These are phyloP conservation scores for Caradrina clavipalpis DNA, from an alignment of 2,888 invertebrate genomes.

Conservation along the genomic window DNA sequence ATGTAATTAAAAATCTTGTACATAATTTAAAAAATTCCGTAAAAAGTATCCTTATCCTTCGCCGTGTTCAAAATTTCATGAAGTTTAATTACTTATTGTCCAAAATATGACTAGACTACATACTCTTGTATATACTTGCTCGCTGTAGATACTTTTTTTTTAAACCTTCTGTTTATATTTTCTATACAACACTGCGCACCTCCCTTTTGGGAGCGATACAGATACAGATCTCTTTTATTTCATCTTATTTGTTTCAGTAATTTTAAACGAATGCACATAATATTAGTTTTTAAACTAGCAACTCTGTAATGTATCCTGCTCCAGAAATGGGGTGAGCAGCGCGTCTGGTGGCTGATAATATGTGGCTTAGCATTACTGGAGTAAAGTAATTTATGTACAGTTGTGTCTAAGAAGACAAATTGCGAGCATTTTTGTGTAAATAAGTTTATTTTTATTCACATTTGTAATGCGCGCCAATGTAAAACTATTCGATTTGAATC, in stretches of 20 bases:
- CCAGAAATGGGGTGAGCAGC: conserved; percentile 41
- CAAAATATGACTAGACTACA: too few species aligned
- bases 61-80: too few species aligned
- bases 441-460: too few species aligned
- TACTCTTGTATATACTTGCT: too few species aligned
- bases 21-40: too few species aligned
- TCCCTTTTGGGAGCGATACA: conserved; percentile 35
- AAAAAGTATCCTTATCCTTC: too few species aligned
- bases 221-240: conserved; percentile 51
- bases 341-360: conserved; percentile 9
- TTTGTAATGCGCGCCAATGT: too few species aligned
- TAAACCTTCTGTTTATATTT: conserved; percentile 33
- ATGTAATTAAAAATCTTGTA: too few species aligned
- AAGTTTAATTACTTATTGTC: too few species aligned
- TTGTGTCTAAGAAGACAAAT: not conserved
- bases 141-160: not conserved
- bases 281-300: conserved; percentile 40
- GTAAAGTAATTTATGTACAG: not conserved
- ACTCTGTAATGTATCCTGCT: conserved; percentile 42
- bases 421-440: not conserved
- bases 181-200: not conserved
- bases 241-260: conserved; percentile 40
- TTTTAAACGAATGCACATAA: conserved; percentile 61
- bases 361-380: conserved; percentile 2
- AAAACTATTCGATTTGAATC: too few species aligned